A percentile compares a stretch with the other conserved stretches of the same genome.
phyloP scores from a whole-genome alignment of 2,113 vertebrate genomes.

The Azemiops feae region DNA sequence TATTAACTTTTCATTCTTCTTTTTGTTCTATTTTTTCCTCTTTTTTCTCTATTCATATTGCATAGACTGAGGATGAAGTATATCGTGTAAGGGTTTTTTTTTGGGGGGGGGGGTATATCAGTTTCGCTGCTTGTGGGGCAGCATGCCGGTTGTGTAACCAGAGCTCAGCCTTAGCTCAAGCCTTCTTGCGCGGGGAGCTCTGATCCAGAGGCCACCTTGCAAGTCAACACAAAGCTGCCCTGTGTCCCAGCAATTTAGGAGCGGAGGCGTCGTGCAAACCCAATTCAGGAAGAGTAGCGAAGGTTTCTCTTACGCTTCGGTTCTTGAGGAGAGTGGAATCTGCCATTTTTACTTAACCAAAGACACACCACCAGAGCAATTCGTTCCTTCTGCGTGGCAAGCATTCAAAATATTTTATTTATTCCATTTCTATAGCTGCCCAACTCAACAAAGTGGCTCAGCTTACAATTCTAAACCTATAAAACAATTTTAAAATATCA shows the following conservation, averaged over 20 bases:
- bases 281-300: not conserved
- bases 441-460: too few species aligned
- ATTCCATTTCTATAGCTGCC: too few species aligned
- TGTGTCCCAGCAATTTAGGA: not conserved
- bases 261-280: not conserved
- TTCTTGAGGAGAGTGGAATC: not conserved
- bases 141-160: not conserved
- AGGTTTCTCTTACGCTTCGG: not conserved
- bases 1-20: not conserved
- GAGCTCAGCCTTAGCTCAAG: not conserved
- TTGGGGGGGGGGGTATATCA: not conserved
- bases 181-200: not conserved
- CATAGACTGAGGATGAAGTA: not conserved
- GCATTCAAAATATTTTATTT: not conserved
- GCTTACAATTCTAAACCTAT: too few species aligned
- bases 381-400: not conserved
- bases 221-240: not conserved
- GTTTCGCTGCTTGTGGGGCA: not conserved
- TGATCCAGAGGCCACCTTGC: not conserved
- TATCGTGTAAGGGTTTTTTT: not conserved
- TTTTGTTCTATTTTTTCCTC: not conserved
- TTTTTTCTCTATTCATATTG: not conserved
- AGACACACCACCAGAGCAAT: not conserved
- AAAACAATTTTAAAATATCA: too few species aligned
- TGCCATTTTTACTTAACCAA: not conserved